Percentiles rank a stretch among this genome's conserved stretches.
Conservation (phyloP, 2,888 invertebrate genomes). For the Drosophila paramelanica region DNA sequence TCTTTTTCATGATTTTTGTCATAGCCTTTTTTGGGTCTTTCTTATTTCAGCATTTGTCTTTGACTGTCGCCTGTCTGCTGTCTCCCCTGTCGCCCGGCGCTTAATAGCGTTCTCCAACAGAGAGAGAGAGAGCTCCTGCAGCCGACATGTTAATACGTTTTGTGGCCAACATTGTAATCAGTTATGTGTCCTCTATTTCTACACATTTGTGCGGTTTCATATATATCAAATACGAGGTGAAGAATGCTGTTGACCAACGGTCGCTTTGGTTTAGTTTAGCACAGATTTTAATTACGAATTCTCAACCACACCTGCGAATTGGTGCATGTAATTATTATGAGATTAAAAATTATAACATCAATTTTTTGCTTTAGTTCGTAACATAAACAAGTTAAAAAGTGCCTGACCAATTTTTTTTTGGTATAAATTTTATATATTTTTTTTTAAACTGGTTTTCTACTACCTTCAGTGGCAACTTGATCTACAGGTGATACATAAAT, state of each 20-base stretch:
- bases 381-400: too few relatives aligned
- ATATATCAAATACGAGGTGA: background rate
- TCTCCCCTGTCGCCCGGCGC: slow-evolving; percentile 11
- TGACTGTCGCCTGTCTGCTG: slow-evolving; percentile 19
- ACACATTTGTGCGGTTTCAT: slow-evolving; percentile 3
- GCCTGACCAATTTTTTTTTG: too few relatives aligned
- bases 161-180: slow-evolving; percentile 73
- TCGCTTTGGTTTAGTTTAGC: background rate
- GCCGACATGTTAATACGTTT: slow-evolving; percentile 76
- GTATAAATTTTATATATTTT: too few relatives aligned
- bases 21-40: slow-evolving; percentile 34
- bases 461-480: too few relatives aligned
- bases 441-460: too few relatives aligned
- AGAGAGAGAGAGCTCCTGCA: slow-evolving; percentile 41
- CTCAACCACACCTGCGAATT: background rate
- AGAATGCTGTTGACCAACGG: background rate
- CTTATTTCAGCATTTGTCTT: slow-evolving; percentile 44
- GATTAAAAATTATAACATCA: background rate
- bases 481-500: too few relatives aligned
- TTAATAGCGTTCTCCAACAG: slow-evolving; percentile 39
- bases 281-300: slow-evolving; percentile 13
- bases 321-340: background rate
- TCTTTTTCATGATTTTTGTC: slow-evolving; percentile 60
- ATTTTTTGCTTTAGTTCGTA: background rate
- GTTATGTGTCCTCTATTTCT: slow-evolving; percentile 32